Conservation (phyloP, 2,113 vertebrate genomes). For the Phasianus colchicus region DNA sequence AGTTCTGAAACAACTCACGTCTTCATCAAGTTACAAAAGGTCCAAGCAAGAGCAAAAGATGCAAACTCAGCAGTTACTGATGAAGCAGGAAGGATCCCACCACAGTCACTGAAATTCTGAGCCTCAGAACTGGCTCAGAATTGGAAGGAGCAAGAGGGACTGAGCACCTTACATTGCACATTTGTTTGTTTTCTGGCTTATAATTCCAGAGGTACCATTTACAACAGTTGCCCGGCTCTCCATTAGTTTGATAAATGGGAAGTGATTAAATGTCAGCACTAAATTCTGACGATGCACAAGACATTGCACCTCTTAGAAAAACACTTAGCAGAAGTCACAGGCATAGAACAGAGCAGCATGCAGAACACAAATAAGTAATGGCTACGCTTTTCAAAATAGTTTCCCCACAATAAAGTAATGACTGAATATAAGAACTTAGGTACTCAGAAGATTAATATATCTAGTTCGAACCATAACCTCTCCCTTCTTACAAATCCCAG, state of each 20-base stretch:
- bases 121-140: neutral
- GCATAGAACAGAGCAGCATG: neutral
- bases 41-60: neutral
- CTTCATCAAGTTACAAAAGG: neutral
- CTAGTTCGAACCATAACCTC: neutral
- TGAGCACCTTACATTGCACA: rapidly evolving
- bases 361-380: neutral
- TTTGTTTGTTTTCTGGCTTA: neutral
- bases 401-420: neutral
- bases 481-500: neutral
- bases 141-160: neutral
- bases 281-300: neutral
- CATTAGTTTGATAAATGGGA: neutral
- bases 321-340: neutral
- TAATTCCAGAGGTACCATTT: neutral
- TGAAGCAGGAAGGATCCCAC: neutral
- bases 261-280: neutral
- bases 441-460: neutral
- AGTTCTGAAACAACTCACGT: neutral
- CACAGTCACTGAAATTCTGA: neutral
- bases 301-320: neutral
- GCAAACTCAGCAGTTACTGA: neutral
- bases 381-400: neutral
- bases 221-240: neutral
- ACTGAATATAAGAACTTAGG: neutral